Conservation (phyloP, 2,888 invertebrate genomes). For the Chloroclysta siterata region DNA sequence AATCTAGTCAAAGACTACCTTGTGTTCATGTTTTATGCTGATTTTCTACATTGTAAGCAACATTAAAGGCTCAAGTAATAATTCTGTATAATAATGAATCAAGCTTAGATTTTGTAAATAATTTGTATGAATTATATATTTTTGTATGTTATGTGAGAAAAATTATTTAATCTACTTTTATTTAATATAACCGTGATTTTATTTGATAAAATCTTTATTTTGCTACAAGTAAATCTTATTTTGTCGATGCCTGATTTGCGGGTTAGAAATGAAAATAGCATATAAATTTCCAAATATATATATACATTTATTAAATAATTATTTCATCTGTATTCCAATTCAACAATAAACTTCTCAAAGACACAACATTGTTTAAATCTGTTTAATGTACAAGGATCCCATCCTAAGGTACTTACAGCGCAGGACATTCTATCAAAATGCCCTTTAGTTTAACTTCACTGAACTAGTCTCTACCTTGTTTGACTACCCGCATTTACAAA, state of each 20-base stretch:
- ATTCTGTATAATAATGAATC: conserved; percentile 6
- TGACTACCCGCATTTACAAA: conserved; percentile 39
- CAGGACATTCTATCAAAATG: not conserved
- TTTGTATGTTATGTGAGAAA: conserved; percentile 38
- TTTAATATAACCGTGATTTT: not conserved
- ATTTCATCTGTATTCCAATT: conserved; percentile 84
- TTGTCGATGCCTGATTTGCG: not conserved
- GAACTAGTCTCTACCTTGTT: not conserved
- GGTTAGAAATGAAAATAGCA: conserved; percentile 53
- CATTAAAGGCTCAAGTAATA: not conserved
- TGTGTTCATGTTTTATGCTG: not conserved
- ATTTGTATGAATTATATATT: conserved; percentile 35
- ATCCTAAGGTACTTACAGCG: conserved; percentile 56
- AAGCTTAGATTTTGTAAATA: conserved; percentile 28
- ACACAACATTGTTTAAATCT: conserved; percentile 83
- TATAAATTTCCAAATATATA: conserved; percentile 83
- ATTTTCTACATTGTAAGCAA: not conserved
- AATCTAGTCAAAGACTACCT: conserved; percentile 8
- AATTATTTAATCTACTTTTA: not conserved
- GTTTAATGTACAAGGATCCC: conserved; percentile 75
- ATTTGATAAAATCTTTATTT: conserved; percentile 6
- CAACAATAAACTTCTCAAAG: conserved; percentile 85
- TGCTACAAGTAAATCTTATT: not conserved
- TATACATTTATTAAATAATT: conserved; percentile 85
- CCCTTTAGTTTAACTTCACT: not conserved